Base-by-base conservation (phyloP, 2,888 invertebrate genomes). In the Myopa testacea region DNA sequence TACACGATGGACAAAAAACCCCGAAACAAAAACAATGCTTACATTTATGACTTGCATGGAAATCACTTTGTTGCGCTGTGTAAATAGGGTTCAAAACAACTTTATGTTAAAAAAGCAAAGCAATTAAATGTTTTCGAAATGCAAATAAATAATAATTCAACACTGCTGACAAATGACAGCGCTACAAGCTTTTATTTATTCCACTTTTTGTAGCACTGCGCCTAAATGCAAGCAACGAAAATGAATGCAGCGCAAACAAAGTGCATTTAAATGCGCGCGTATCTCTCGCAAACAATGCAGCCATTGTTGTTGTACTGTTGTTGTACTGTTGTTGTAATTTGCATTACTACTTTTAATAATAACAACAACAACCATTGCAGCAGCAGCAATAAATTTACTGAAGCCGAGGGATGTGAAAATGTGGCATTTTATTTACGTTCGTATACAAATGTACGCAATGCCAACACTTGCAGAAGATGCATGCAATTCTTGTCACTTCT, bases 91-190 rank as follows among this genome's bases (percentile, higher is more conserved):
- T 55, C n/a, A 14, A 14, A 14, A 37, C 65, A 12, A 58, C 16
- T 2, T 6, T 16, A 58, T 58, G n/a, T 16, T 58, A 4, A 58
- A 58, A 58, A 58, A 4, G 10, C 38, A 37, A 34, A 37, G 65
- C 65, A 65, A 65, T 65, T 65, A 65, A 65, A 65, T 65, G 8
- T 38, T 65, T 26, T 38, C 38, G 37, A 38, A 65, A 34, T 65
- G 65, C 65, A 65, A 65, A 74, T 52, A 72, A 74, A 65, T 65
- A 65, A 74, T 52, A 74, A 52, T 74, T 74, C 52, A 74, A 65
- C 19, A 8, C 52, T 34, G 75, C 75, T 69, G 69, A 75, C 60
- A 75, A 75, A 75, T 69, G 68, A 45, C 58, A 55, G 19, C 12
- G 45, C 26, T 26, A n/a, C 19, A 26, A n/a, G 34, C 34, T 6